Conservation (phyloP, 1,140 invertebrate species). For the Coptotermes formosanus region DNA sequence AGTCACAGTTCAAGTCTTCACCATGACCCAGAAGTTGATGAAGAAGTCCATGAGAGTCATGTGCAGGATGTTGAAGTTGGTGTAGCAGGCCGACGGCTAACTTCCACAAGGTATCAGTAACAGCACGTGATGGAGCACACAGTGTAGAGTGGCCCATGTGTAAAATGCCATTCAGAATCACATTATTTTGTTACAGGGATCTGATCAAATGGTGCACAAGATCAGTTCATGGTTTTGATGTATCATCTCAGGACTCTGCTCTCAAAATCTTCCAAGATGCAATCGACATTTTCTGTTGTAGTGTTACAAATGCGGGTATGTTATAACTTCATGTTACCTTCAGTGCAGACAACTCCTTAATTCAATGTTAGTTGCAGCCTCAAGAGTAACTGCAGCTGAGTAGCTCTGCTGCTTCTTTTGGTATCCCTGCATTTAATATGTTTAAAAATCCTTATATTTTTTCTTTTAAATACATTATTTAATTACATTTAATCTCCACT, state of each 20-base stretch:
- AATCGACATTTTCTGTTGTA: constrained; percentile 86
- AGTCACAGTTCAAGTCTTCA: constrained; percentile 49
- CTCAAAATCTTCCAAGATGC: constrained; percentile 85
- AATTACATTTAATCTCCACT: no score
- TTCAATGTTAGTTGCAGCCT: no score
- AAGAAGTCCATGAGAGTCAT: background rate
- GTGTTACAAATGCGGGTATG: constrained; percentile 54
- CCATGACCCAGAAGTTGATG: background rate
- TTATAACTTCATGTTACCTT: background rate
- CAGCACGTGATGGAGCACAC: background rate
- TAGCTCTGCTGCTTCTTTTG: no score
- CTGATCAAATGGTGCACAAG: constrained; percentile 90
- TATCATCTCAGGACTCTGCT: constrained; percentile 69
- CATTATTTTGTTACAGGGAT: constrained; percentile 64
- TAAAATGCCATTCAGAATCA: background rate
- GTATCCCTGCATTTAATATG: no score
- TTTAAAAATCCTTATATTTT: no score
- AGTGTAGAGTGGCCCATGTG: background rate
- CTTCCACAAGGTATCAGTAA: constrained; percentile 1
- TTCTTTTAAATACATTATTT: no score
- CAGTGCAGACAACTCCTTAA: no score
- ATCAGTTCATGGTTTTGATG: constrained; percentile 70
- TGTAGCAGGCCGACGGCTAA: background rate
- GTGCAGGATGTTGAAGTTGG: background rate
- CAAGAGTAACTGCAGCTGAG: no score